These are phyloP conservation scores for Hylia prasina DNA, from an alignment of 2,113 vertebrate species.

Conservation along the genomic window DNA sequence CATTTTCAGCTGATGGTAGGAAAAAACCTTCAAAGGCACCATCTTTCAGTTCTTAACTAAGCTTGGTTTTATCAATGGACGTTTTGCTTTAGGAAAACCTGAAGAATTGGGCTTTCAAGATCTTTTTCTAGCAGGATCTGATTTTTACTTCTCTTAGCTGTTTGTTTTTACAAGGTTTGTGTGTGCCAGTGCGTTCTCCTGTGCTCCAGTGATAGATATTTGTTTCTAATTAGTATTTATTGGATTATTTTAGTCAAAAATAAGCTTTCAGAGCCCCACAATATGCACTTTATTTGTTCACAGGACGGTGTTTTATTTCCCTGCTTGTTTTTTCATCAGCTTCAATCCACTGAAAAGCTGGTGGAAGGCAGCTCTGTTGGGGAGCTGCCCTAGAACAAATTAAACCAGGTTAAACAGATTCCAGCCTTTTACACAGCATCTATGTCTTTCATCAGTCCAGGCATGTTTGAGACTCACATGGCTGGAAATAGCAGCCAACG, in stretches of 20 bases:
- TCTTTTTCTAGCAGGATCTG: neutral
- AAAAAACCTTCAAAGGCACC: neutral
- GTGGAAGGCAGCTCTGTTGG: neutral
- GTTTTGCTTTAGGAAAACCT: neutral
- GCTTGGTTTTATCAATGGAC: neutral
- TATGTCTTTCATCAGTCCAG: neutral
- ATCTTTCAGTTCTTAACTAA: neutral
- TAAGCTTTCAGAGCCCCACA: neutral
- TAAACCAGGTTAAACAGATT: neutral
- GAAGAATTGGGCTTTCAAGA: neutral
- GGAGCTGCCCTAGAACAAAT: neutral
- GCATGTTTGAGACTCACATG: neutral
- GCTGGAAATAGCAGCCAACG: neutral
- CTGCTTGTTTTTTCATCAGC: neutral
- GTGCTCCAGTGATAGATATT: neutral
- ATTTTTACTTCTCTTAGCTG: neutral
- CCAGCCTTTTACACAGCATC: neutral
- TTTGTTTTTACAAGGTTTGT: neutral
- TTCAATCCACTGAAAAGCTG: neutral
- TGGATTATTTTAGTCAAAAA: constrained; percentile 3
- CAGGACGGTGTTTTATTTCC: neutral
- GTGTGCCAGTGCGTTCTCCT: neutral
- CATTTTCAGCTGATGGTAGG: neutral
- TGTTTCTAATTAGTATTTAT: constrained; percentile 39
- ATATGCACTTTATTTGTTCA: neutral